Base-by-base conservation (phyloP, 2,113 vertebrate genomes). In the Xenopus laevis region DNA sequence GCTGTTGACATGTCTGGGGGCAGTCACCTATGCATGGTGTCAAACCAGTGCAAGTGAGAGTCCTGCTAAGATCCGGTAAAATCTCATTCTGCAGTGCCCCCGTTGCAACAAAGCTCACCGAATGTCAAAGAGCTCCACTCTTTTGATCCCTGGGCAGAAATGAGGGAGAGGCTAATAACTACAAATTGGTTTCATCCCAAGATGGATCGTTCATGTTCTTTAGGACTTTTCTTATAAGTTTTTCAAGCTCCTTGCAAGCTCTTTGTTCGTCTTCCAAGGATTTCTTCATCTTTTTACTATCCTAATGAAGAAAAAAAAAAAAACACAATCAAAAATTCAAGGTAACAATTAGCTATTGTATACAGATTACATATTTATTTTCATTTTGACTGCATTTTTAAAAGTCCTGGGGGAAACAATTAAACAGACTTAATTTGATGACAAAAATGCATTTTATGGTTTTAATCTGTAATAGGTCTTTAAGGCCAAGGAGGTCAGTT, bases 141-240 rank as follows among this genome's bases (percentile, higher is more conserved):
- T 80, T 27, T 27, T 81, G 75, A 72, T 73, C 80, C 83, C 79
- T 80, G 80, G 80, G 83, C 83, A 83, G 83, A 84, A 77, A 61
- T 80, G 60, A 81, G 68, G 71, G 83, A 79, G 79, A 79, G 20
- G 11, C 0, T 13, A 68, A 3, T 12, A 79, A 75, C 95, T 91
- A 99, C 77, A 98, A 90, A 82, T 98, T 99, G 69, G 96, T 99
- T 88, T 99, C 95, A 63, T 99, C 96, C 95, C 96, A 98, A 8
- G 95, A 93, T 7, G 94, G 93, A 83, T 99, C 95, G 10, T 98
- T 98, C 89, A 97, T 93, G 83, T 87, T 96, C 90, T 98, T 98
- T 68, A 98, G 82, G 78, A 98, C 91, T 79, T 92, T 96, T 82
- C 92, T 88, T 83, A 98, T 94, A 78, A 96, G 92, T 81, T 95